Percentiles rank a stretch among this genome's conserved stretches.
phyloP scores from a whole-genome alignment of 1,140 invertebrate genomes.

The Cardiocondyla obscurior region DNA sequence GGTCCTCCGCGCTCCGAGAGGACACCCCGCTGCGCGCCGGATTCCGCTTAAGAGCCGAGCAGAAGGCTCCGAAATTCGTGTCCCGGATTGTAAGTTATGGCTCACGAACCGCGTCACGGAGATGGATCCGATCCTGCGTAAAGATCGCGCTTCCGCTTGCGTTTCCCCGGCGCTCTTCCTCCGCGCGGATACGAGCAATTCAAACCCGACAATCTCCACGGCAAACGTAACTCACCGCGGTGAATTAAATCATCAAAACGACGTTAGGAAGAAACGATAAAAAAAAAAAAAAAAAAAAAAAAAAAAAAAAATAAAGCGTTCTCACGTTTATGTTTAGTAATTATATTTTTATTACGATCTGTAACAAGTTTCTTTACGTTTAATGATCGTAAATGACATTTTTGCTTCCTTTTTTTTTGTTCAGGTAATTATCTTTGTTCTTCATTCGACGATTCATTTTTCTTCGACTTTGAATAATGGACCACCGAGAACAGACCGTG shows the following conservation, averaged over 20 bases:
- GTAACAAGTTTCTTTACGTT: background rate
- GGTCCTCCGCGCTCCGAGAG: constrained; percentile 62
- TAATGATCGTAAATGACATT: background rate
- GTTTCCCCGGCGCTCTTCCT: background rate
- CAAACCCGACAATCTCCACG: background rate
- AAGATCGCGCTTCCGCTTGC: background rate
- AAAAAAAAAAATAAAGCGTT: no score
- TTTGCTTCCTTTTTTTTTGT: background rate
- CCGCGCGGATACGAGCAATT: background rate
- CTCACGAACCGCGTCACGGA: constrained; percentile 29
- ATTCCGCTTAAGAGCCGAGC: constrained; percentile 63
- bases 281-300: no score
- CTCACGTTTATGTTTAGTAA: background rate
- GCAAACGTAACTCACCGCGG: background rate
- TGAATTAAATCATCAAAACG: background rate
- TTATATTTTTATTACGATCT: background rate
- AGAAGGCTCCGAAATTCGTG: constrained; percentile 72
- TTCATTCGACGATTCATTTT: background rate
- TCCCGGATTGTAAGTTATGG: constrained; percentile 72
- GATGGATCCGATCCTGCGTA: background rate
- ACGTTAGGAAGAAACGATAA: background rate
- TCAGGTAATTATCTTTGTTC: background rate
- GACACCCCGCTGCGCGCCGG: constrained; percentile 71
- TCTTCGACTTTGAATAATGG: background rate
- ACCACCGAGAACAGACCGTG: background rate